Conservation (phyloP, 2,113 vertebrate species). For the Microtus pennsylvanicus region DNA sequence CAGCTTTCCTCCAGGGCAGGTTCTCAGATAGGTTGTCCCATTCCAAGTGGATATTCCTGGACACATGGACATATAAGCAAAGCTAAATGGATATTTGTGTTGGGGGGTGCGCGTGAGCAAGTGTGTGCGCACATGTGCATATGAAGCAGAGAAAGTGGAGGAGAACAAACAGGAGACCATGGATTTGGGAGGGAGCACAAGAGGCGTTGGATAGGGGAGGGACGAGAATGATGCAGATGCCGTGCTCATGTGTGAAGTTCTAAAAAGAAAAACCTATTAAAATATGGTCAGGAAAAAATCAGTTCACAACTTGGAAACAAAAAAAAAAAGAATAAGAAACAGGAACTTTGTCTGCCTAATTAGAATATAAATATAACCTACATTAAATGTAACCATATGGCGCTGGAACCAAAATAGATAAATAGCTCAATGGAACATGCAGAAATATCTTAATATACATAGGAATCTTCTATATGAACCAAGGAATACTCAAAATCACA, state of each 20-base stretch:
- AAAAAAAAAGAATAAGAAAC: background rate
- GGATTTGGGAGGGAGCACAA: background rate
- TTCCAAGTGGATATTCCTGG: background rate
- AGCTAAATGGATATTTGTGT: background rate
- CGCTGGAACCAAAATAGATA: background rate
- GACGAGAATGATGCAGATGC: background rate
- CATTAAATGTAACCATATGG: background rate
- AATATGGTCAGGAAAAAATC: background rate
- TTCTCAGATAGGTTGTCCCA: background rate
- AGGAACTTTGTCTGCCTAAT: background rate
- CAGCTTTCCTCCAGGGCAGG: background rate
- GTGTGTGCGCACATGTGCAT: too few relatives aligned
- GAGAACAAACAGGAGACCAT: background rate
- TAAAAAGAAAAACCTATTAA: background rate
- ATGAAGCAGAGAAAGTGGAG: too few relatives aligned
- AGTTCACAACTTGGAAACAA: background rate
- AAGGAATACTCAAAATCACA: background rate
- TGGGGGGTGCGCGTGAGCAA: too few relatives aligned
- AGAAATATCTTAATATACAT: background rate
- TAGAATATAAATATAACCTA: constrained; percentile 27
- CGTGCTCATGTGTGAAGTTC: background rate
- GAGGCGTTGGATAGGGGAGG: background rate
- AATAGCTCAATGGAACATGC: background rate
- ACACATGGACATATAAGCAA: background rate
- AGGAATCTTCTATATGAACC: background rate